Evolutionary conservation across 2,797 vertebrate genomes (phyloP).

Genomic region (Scyliorhinus canicula): DNA sequence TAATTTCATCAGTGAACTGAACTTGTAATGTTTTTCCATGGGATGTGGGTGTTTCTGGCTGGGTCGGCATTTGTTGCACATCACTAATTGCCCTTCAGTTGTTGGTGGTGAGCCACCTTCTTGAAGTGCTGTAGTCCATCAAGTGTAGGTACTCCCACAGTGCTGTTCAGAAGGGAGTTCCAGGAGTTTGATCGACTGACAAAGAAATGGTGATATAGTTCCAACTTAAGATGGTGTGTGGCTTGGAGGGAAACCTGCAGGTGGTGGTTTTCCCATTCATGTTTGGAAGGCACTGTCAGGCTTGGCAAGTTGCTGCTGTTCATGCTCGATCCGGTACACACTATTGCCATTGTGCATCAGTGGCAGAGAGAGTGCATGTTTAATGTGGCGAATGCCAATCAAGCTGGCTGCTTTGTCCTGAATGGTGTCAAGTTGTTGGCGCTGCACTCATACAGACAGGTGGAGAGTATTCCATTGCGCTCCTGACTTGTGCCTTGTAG

Average conservation of each 20-base stretch:
- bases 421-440: not conserved
- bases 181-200: no score
- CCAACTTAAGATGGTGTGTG: no score
- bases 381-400: not conserved
- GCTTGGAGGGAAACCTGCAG: not conserved
- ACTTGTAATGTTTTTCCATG: not conserved
- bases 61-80: no score
- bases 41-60: no score
- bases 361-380: not conserved
- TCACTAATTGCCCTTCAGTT: no score
- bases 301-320: not conserved
- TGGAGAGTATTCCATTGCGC: not conserved
- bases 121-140: no score
- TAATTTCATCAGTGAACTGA: not conserved
- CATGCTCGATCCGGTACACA: not conserved
- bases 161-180: no score
- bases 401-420: not conserved
- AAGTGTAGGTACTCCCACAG: no score
- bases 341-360: not conserved
- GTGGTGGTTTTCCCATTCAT: not conserved
- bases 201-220: no score
- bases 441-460: not conserved
- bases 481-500: not conserved
- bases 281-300: not conserved
- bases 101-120: no score